These are phyloP conservation scores for Falco punctatus DNA, from an alignment of 2,113 vertebrate genomes.

Conservation along the genomic window DNA sequence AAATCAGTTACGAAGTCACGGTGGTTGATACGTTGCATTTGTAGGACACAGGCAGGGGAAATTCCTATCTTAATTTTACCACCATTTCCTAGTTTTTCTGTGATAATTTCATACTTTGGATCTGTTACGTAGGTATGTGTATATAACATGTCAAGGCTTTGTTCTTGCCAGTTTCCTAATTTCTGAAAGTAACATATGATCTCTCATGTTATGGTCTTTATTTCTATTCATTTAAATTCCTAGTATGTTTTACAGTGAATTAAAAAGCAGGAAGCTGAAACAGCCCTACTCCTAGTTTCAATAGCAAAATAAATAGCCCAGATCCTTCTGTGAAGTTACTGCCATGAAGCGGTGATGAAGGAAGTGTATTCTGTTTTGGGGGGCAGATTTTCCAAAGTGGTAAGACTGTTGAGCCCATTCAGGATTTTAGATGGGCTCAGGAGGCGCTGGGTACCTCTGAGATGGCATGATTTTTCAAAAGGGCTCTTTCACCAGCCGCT, in stretches of 20 bases:
- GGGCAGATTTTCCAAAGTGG: neutral
- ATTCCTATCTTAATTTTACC: neutral
- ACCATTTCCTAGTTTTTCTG: neutral
- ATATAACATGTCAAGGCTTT: neutral
- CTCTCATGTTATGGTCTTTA: neutral
- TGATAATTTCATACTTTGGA: neutral
- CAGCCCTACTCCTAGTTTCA: neutral
- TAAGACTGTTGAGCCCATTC: neutral
- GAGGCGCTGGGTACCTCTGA: neutral
- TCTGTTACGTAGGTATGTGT: neutral
- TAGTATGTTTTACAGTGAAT: neutral
- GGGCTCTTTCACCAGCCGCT: neutral
- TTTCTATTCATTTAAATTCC: neutral
- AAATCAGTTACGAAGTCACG: constrained; percentile 27
- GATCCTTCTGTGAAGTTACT: neutral
- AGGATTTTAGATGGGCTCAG: neutral
- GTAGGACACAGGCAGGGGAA: neutral
- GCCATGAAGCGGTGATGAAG: neutral
- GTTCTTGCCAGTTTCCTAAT: neutral
- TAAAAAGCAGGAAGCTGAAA: neutral
- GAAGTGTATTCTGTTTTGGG: neutral
- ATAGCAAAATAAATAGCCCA: neutral
- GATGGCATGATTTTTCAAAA: neutral
- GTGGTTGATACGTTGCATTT: constrained; percentile 12
- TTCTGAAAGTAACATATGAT: neutral